These are phyloP conservation scores for Acronicta leporina DNA, from an alignment of 2,888 invertebrate species.

Conservation along the genomic window DNA sequence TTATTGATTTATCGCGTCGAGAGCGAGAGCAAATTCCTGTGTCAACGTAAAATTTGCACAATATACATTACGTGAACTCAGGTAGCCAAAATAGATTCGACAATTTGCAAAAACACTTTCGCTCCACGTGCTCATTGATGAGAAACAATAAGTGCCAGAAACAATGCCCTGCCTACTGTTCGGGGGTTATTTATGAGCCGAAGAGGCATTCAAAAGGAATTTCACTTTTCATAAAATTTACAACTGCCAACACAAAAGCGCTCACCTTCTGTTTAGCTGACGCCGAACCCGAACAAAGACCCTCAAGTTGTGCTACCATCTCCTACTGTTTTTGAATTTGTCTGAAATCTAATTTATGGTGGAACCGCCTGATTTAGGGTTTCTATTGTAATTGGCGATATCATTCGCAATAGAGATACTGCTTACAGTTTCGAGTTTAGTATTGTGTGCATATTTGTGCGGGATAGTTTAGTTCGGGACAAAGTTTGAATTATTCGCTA, in stretches of 20 bases:
- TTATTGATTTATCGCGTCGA: constrained; percentile 51
- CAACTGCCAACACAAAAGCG: constrained; percentile 85
- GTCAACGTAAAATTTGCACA: constrained; percentile 67
- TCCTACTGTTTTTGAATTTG: constrained; percentile 89
- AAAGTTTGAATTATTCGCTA: constrained; percentile 49
- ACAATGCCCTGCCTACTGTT: constrained; percentile 86
- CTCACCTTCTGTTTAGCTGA: constrained; percentile 89
- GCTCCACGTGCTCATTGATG: constrained; percentile 81
- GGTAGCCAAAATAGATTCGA: constrained; percentile 74
- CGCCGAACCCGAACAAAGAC: constrained; percentile 85
- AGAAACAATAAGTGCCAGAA: constrained; percentile 86
- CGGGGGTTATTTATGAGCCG: constrained; percentile 85
- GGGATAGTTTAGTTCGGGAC: constrained; percentile 59
- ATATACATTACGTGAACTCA: constrained; percentile 63
- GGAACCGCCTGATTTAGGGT: constrained; percentile 80
- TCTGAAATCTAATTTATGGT: constrained; percentile 85
- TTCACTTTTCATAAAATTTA: constrained; percentile 90
- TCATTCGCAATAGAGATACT: constrained; percentile 73
- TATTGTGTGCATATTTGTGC: constrained; percentile 69
- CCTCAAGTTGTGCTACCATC: constrained; percentile 86
- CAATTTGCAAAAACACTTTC: constrained; percentile 83
- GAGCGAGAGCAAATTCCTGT: constrained; percentile 63
- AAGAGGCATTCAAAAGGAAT: constrained; percentile 87
- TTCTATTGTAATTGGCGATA: constrained; percentile 83
- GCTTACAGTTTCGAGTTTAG: constrained; percentile 72